Base-by-base conservation (phyloP, 2,888 invertebrate genomes). In the Metellina segmentata region DNA sequence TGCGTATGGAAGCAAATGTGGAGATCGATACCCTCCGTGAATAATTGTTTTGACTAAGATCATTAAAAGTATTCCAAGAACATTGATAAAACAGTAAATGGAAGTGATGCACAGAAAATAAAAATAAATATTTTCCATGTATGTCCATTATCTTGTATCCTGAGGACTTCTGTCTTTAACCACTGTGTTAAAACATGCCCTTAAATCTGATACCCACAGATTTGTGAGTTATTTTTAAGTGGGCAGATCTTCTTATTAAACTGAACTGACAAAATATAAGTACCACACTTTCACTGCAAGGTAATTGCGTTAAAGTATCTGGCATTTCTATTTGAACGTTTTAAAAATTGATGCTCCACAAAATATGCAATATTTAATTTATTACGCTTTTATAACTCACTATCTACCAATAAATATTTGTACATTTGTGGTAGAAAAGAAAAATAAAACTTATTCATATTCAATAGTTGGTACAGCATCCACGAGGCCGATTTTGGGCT, bases 11-110 rank as follows among this genome's bases (percentile, higher is more conserved):
- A 89, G 75, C 89, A 89, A 71, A 75, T 75, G 16, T n/a, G 34
- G 51, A 82, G 89, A 82, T 82, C 75, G 70, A 89, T 82, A 20
- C 19, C 7, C 16, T 74, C 19, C 9, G n/a, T 34, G 53, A 75
- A 82, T 82, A 89, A 89, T 89, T 77, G 81, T 82, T 89, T 51
- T 70, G 49, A 48, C 51, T 13, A 51, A 11, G 81, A 88, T 88
- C 88, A 81, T 88, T 88, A 69, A 75, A 89, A 74, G 20, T 75
- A 70, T 48, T 70, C 61, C 71, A 88, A 74, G 79, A 52, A 53
- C 77, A 82, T 69, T 70, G 89, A 75, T 82, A 69, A 8, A 74
- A 74, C 20, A 53, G 48, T 74, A 49, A 75, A 81, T 74, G 11
- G 11, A 34, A 52, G 13, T 20, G 34, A 20, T 52, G 69, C 72